Evolutionary conservation across 92 coral and sea anemone genomes (phyloP), one percentile per base, ranked within the genome.

Genomic region (Chrysogorgia sp.): DNA sequence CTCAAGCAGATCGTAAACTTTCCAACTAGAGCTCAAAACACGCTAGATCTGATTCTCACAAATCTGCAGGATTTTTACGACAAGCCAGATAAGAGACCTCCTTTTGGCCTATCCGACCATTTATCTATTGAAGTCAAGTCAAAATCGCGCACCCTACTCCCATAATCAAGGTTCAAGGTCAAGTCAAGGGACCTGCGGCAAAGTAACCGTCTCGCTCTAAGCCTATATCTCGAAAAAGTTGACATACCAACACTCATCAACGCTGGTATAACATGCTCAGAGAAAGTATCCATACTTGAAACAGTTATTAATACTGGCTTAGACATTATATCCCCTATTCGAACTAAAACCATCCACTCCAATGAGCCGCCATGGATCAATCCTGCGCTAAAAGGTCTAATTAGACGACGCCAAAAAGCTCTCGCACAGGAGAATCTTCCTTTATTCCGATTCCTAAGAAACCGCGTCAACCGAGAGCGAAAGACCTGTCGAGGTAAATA

Each of bases 351-450:
- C n/a, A 28, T 81, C 34, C 77, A 34, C 49, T 45, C 86, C 17
- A 89, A 59, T 22, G 86, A 89, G 23, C 88, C 86, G 40, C 88
- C 93, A 25, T 90, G 93, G 88, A 64, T 80, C 21, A 86, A 78
- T 40, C 76, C 87, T 37, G 47, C 68, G 29, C 77, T 89, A 79
- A 89, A 89, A 69, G 55, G 68, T 28, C 76, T 75, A 15, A 83
- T 83, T 32, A 56, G 57, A 57, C 65, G 57, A 3, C 82, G 83
- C 58, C 83, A 76, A 61, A 41, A 65, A 41, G 86, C 86, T 10
- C 49, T 63, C 40, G 76, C 76, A 58, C 33, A 80, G 22, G 76
- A 82, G 31, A 76, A 83, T 64, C 47, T 63, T 50, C 33, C 82
- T 6, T 50, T 26, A 25, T 82, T 61, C 34, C 81, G 60, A 15